Evolutionary conservation across 2,113 vertebrate species (phyloP).

Genomic region (Columba janthina): DNA sequence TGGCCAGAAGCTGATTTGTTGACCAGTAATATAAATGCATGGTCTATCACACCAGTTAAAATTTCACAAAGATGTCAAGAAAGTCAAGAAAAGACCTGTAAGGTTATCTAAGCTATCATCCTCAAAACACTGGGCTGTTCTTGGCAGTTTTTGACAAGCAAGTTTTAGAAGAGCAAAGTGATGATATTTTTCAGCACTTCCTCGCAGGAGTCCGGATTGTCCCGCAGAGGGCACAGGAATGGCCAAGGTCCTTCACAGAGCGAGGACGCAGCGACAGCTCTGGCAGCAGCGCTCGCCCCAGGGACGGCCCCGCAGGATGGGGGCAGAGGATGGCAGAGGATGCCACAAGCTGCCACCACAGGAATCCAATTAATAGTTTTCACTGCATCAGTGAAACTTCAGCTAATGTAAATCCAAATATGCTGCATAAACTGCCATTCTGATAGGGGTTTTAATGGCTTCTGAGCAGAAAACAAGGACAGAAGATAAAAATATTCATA

Average conservation of each 20-base stretch:
- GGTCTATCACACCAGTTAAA: background rate
- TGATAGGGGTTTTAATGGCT: background rate
- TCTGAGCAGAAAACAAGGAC: background rate
- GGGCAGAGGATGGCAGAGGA: background rate
- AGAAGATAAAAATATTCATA: background rate
- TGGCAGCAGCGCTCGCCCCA: background rate
- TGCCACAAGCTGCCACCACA: background rate
- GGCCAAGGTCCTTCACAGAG: background rate
- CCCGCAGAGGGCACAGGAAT: background rate
- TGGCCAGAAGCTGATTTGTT: background rate
- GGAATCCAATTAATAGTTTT: background rate
- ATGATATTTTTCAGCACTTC: background rate
- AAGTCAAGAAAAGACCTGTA: background rate
- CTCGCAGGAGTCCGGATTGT: background rate
- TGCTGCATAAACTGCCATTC: background rate
- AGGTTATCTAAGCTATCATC: background rate
- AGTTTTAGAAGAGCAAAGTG: background rate
- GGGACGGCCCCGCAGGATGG: background rate
- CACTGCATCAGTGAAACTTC: background rate
- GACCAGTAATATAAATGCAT: background rate
- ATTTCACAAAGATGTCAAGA: background rate
- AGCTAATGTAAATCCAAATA: background rate
- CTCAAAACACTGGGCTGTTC: background rate
- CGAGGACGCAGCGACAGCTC: background rate
- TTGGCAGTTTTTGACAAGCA: background rate